Evolutionary conservation across 35 echinoderm and acorn worm species (phyloP).

Genomic region (Hemicentrotus pulcherrimus): DNA sequence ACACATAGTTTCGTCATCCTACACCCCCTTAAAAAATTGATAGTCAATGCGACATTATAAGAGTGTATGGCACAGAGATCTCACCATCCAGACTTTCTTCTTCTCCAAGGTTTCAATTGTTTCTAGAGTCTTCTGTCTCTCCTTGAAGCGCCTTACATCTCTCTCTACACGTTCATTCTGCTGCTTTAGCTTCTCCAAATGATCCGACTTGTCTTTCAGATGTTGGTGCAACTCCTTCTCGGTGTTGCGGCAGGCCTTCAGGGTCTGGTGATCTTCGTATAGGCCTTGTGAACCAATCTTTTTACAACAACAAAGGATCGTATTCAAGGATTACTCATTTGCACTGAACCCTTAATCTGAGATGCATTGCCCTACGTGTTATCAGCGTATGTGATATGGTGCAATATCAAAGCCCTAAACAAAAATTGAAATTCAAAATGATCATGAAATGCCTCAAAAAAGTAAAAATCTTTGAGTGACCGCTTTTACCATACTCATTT

Average conservation of each 20-base stretch:
- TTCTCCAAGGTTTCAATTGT: constrained; percentile 86
- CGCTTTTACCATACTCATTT: too few relatives aligned
- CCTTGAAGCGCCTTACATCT: constrained; percentile 75
- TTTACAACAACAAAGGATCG: not conserved
- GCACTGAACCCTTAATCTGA: not conserved
- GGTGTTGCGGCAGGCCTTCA: constrained; percentile 70
- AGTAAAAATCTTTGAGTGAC: too few relatives aligned
- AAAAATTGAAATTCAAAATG: too few relatives aligned
- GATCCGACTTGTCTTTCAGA: constrained; percentile 70
- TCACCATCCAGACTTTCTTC: constrained; percentile 94
- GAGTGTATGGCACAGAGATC: not conserved
- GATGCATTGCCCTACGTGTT: too few relatives aligned
- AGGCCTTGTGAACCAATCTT: constrained; percentile 51
- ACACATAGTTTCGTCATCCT: not conserved
- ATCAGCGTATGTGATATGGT: too few relatives aligned
- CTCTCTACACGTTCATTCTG: constrained; percentile 75
- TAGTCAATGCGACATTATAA: not conserved
- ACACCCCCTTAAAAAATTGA: not conserved
- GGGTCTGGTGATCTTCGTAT: constrained; percentile 68
- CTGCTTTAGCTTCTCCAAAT: constrained; percentile 61
- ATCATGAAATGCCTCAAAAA: too few relatives aligned
- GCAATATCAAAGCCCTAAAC: too few relatives aligned
- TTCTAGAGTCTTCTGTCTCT: constrained; percentile 74
- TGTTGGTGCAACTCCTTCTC: constrained; percentile 69
- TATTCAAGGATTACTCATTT: not conserved